Evolutionary conservation across 53 echinoderm and acorn worm species (phyloP).

Genomic region (Zoroaster sp.): DNA sequence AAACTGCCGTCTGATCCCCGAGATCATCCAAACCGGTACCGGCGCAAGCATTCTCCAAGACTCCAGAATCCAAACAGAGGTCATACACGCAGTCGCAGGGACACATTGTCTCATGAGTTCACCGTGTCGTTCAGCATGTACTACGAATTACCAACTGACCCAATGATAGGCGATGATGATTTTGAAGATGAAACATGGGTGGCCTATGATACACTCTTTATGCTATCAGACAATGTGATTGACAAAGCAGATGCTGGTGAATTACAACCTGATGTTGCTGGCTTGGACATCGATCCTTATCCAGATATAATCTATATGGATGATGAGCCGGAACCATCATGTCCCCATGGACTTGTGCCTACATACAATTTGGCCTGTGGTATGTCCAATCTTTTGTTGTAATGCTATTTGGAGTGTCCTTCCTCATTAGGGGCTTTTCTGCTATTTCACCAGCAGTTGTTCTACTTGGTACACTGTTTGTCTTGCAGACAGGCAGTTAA

Average conservation of each 20-base stretch:
- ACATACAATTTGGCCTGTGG: slow-evolving; percentile 14
- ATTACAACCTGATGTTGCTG: slow-evolving; percentile 23
- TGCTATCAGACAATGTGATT: not conserved
- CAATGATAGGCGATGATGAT: not conserved
- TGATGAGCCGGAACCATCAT: slow-evolving; percentile 33
- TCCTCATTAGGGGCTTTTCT: not conserved
- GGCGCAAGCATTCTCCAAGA: not conserved
- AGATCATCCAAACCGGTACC: not conserved
- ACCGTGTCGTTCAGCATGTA: not conserved
- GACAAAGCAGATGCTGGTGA: not conserved
- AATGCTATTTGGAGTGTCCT: not conserved
- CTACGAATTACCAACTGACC: not conserved
- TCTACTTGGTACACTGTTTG: too few species aligned
- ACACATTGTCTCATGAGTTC: not conserved
- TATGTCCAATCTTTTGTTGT: not conserved
- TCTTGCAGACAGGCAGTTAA: too few species aligned
- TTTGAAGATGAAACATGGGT: slow-evolving; percentile 19
- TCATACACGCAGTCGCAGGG: not conserved
- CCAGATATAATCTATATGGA: slow-evolving; percentile 38
- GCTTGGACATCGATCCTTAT: slow-evolving; percentile 31
- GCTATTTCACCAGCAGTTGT: too few species aligned
- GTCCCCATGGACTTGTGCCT: slow-evolving; percentile 13
- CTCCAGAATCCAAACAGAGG: not conserved
- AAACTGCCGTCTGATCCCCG: slow-evolving; percentile 9
- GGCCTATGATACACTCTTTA: slow-evolving; percentile 17